Percentiles rank a stretch among this genome's conserved stretches.
Conservation (phyloP, 2,888 invertebrate species). For the Mythimna ferrago region DNA sequence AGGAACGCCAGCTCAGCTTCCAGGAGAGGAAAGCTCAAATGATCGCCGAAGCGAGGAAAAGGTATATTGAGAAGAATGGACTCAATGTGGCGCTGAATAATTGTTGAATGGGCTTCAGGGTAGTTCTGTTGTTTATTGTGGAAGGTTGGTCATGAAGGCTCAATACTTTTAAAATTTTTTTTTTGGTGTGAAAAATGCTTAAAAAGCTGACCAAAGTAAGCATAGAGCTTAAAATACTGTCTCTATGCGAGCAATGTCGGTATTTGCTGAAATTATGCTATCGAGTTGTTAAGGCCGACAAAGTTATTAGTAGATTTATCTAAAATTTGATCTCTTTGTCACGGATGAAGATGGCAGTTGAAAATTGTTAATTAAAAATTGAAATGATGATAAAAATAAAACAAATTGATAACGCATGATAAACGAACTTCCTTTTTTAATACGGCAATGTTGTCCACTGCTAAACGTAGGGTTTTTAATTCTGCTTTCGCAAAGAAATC, state of each 20-base stretch:
- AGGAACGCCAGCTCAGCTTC: constrained; percentile 93
- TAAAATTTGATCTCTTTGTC: neutral
- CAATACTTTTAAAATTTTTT: neutral
- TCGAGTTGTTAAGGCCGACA: neutral
- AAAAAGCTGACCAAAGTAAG: constrained; percentile 1
- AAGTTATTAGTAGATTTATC: neutral
- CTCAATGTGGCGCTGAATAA: constrained; percentile 80
- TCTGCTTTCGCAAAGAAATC: neutral
- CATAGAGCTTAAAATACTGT: neutral
- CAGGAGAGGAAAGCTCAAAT: constrained; percentile 95
- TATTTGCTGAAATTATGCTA: neutral
- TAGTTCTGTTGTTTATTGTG: constrained; percentile 66
- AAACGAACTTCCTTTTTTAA: neutral
- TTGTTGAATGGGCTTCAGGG: constrained; percentile 64
- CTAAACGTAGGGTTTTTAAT: neutral
- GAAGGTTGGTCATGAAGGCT: constrained; percentile 14
- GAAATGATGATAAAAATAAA: too few relatives aligned
- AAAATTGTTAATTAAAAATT: too few relatives aligned
- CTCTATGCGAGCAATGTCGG: neutral
- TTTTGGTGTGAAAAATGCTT: constrained; percentile 19
- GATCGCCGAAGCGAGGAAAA: constrained; percentile 94
- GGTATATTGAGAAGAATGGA: constrained; percentile 95
- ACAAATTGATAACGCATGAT: too few relatives aligned
- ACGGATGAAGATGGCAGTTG: neutral
- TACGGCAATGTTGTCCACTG: constrained; percentile 15